Evolutionary conservation across 1,140 invertebrate genomes (phyloP), one percentile per base, ranked within the genome.

Genomic region (Drosophila tristis): DNA sequence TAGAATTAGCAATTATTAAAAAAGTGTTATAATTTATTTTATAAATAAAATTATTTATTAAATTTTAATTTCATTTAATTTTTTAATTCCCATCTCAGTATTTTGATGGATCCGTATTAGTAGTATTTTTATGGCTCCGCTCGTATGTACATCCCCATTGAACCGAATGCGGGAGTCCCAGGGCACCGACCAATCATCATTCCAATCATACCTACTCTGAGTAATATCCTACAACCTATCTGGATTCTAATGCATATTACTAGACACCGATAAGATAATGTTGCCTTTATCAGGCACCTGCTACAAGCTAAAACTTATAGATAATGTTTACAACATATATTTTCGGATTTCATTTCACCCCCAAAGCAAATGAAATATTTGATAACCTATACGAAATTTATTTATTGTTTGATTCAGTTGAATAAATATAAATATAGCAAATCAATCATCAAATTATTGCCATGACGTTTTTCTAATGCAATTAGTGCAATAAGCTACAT

Each of bases 261-360:
- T 26, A 35, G 11, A 39, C 8, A 29, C 11, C 39, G 71, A 75
- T 75, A 66, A 75, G 73, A 75, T 65, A 74, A 58, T 13, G 2
- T 9, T 16, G 29, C 15, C 29, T 25, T 53, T 74, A 74, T 73
- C 53, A 9, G 5, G 4, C 11, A 15, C 3, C 2, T 13, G 1
- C 9, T 11, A 25, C n/a, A 45, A 51, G 23, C 5, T 1, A 16
- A 20, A 68, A 44, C 20, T 8, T 7, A 58, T 26, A 50, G 15
- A 45, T 45, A 57, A 9, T 35, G 23, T 70, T 70, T 68, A 68
- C 64, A 59, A 23, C 54, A n/a, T 6, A 16, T 53, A 59, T 47
- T 53, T 26, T 42, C 13, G 15, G 3, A 15, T 39, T 39, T 39
- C 4, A 39, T 39, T 1, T 4, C 4, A 13, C 9, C 0, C 16